phyloP scores from a whole-genome alignment of 2,113 vertebrate species.

The Pseudorectes ferrugineus region DNA sequence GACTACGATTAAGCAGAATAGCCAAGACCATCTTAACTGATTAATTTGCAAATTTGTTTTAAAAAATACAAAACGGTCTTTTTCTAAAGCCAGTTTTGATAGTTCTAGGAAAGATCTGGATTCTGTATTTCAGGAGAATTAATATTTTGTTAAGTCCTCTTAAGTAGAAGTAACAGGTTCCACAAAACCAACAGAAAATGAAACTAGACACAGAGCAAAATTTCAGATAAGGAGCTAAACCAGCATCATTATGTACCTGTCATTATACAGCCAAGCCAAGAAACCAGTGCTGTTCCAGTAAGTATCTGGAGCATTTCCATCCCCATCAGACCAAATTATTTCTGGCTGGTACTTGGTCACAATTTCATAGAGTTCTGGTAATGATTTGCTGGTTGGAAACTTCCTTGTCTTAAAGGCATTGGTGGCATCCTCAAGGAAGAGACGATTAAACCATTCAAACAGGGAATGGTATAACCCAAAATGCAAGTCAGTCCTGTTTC shows the following conservation, averaged over 20 bases:
- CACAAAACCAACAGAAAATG: background rate
- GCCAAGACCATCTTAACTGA: background rate
- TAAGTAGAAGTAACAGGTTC: background rate
- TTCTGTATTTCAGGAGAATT: background rate
- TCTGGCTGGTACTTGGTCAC: conserved; percentile 85
- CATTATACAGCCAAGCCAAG: conserved; percentile 95
- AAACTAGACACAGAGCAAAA: background rate
- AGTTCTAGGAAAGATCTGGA: background rate
- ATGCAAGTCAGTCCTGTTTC: conserved; percentile 73
- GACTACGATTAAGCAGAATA: background rate
- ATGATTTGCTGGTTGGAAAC: conserved; percentile 82
- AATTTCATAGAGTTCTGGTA: conserved; percentile 91
- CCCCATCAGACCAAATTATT: conserved; percentile 92
- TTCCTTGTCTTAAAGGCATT: conserved; percentile 74
- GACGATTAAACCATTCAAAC: conserved; percentile 95
- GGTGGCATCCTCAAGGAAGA: conserved; percentile 78
- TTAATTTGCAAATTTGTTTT: background rate
- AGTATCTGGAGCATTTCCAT: conserved; percentile 81
- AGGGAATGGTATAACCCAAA: conserved; percentile 94
- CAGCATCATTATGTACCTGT: conserved; percentile 76
- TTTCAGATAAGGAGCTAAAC: background rate
- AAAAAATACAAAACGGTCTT: background rate
- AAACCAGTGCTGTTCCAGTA: conserved; percentile 98
- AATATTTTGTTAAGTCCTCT: background rate
- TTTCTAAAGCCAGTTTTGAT: background rate